Conservation (phyloP, 2,888 invertebrate genomes). For the Mellilla xanthometata region DNA sequence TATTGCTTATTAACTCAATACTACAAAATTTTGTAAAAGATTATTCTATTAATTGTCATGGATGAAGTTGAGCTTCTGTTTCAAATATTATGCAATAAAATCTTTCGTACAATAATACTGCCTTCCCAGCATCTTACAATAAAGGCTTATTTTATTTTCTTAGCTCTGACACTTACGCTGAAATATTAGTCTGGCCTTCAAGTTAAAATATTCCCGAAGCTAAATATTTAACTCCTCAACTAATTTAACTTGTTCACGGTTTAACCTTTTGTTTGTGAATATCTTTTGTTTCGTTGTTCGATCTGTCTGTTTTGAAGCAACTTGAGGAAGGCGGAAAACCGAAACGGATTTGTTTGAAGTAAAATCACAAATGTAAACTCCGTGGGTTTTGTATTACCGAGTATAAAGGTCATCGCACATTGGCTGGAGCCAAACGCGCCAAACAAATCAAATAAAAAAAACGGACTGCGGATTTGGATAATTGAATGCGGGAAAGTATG, state of each 20-base stretch:
- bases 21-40: too few species aligned
- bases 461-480: too few species aligned
- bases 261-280: constrained; percentile 10
- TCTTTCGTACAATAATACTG: neutral
- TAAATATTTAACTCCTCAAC: constrained; percentile 8
- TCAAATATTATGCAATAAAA: neutral
- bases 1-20: too few species aligned
- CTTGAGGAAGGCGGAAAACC: constrained; percentile 12
- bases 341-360: constrained; percentile 3
- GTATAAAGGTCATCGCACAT: too few species aligned
- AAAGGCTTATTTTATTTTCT: constrained; percentile 38
- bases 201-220: constrained; percentile 3
- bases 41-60: too few species aligned
- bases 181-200: constrained; percentile 9
- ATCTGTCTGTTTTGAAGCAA: constrained; percentile 7
- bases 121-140: constrained; percentile 9
- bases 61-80: neutral
- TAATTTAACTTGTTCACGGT: constrained; percentile 10
- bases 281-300: constrained; percentile 19
- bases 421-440: too few species aligned
- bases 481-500: too few species aligned
- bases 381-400: too few species aligned
- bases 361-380: too few species aligned
- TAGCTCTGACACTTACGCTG: constrained; percentile 32
- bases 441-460: too few species aligned